Evolutionary conservation across 2,888 invertebrate genomes (phyloP), one percentile per base, ranked within the genome.

Genomic region (Andrena flavipes): DNA sequence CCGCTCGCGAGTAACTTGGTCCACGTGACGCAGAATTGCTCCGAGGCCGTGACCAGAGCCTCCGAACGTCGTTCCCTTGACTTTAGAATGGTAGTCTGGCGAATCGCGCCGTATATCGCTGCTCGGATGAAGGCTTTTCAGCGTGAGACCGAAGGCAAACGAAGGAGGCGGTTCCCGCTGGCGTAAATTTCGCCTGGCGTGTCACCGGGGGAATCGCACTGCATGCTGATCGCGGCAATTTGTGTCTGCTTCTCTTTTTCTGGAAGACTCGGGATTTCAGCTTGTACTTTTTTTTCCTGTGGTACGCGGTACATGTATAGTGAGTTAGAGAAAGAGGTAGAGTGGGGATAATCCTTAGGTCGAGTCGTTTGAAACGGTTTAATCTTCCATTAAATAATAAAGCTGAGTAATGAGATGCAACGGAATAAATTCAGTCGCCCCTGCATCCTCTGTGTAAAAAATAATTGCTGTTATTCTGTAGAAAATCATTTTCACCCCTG

Each of bases 91-190:
- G 49, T 10, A 1, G 49, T 29, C 23, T 2, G 13, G 13, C 13
- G 56, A 7, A 20, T 48, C 59, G 20, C 7, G 30, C 13, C 56
- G 54, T 23, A 23, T 56, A 56, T 56, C 56, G 10, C 10, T 23
- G 4, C 56, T 56, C 4, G 56, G 23, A 20, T 1, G 56, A 10
- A 23, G 10, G 26, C 2, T 30, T 33, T 13, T 29, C 20, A 8
- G 30, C 20, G 16, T 5, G 54, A n/a, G 33, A 54, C 54, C 49
- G 16, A 63, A 26, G 23, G n/a, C 1, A 33, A 63, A 63, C 20
- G 62, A 71, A 30, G 49, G 23, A n/a, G 62, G 23, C 23, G n/a
- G 33, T 33, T 35, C 26, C n/a, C 74, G 30, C 67, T 42, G 54
- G 29, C 23, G 59, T n/a, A 59, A 74, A 65, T 67, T 67, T 30